phyloP scores from a whole-genome alignment of 2,797 vertebrate species.

The Allobates femoralis region DNA sequence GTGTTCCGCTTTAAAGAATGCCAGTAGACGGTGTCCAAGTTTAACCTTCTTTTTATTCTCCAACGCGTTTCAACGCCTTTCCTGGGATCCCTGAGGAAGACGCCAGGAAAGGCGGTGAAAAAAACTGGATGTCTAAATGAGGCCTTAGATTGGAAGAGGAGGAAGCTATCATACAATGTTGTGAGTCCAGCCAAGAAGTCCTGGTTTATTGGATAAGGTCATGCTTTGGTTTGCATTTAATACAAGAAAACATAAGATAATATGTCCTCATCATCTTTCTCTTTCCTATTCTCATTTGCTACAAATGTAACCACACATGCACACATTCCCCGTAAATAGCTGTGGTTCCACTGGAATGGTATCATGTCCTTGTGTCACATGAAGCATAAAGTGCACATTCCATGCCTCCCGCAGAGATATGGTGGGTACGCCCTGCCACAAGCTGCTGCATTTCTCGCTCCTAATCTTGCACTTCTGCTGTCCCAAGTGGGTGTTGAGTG shows the following conservation, averaged over 20 bases:
- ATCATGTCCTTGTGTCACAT: background rate
- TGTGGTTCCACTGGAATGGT: slow-evolving; percentile 31
- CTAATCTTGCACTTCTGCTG: background rate
- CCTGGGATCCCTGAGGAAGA: too few species aligned
- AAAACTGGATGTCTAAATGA: too few species aligned
- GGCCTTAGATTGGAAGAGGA: background rate
- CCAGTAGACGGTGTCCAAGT: too few species aligned
- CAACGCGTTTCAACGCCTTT: too few species aligned
- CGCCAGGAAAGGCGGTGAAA: too few species aligned
- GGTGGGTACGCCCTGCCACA: background rate
- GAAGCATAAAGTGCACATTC: slow-evolving; percentile 46
- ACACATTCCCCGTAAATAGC: slow-evolving; percentile 13
- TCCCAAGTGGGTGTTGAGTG: slow-evolving; percentile 3
- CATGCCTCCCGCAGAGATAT: slow-evolving; percentile 32
- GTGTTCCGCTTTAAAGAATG: too few species aligned
- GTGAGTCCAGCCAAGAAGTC: slow-evolving; percentile 36
- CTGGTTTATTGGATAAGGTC: slow-evolving; percentile 29
- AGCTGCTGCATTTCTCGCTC: background rate
- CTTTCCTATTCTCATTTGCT: background rate
- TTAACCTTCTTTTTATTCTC: too few species aligned
- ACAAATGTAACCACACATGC: background rate
- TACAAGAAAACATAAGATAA: slow-evolving; percentile 14
- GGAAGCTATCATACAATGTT: background rate
- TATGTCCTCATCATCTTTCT: background rate
- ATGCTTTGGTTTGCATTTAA: slow-evolving; percentile 20